Base-by-base conservation (phyloP, 92 coral and sea anemone species). In the Zoanthus sociatus region DNA sequence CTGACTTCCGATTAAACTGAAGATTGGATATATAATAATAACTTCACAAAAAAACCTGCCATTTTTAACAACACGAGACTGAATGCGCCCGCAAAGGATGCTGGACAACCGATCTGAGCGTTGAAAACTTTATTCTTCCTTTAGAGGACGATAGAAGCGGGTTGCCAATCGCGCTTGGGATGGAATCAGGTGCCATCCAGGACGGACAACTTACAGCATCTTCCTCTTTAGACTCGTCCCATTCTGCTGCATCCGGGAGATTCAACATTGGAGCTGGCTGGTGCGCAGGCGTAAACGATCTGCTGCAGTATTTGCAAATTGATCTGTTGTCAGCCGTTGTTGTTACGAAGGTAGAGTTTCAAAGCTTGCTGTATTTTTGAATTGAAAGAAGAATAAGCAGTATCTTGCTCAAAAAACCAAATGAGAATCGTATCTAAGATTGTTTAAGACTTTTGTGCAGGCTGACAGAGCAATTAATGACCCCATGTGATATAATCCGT, bases 161-260 rank as follows among this genome's bases (percentile, higher is more conserved):
- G 6, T 14, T 45, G 13, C 42, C 30, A 42, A n/a, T 16, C 64
- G 76, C 83, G 17, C 89, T 91, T 3, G 93, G 93, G 9, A 83
- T 91, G 91, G 86, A 91, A 5, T 88, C 61, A 10, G 82, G 91
- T 14, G 83, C 66, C 8, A 83, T 91, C 50, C 53, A 84, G 26
- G 89, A 91, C 32, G 78, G 89, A 8, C 91, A 88, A n/a, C 78
- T 91, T 3, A 72, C 79, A 5, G 87, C 91, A 21, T 83, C 93
- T 7, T 77, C 92, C 0, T 54, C 76, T 20, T 7, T 21, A 33
- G 44, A 60, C 33, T 16, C 42, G 9, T 17, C 72, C 51, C 47
- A 66, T 26, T 56, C 84, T 10, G 61, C 91, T 21, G 17, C 64
- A 71, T 46, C 55, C n/a, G 94, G 83, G 48, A 88, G 94, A 46